Evolutionary conservation across 1,140 invertebrate species (phyloP), one percentile per base, ranked within the genome.

Genomic region (Sminthurinus signatus): DNA sequence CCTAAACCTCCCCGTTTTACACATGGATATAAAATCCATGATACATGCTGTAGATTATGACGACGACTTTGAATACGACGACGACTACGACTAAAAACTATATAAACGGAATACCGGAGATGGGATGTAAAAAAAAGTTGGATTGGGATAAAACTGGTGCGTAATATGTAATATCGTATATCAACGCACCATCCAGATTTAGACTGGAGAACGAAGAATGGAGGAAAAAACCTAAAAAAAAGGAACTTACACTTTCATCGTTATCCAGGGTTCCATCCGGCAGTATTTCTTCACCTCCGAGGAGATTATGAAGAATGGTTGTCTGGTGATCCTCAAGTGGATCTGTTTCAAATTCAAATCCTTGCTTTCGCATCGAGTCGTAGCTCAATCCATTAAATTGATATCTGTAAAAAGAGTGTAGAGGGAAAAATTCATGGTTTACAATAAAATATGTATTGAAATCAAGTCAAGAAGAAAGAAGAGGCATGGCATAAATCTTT

Each of bases 171-270:
- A n/a, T n/a, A n/a, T n/a, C n/a, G n/a, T n/a, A n/a, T n/a, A n/a
- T n/a, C n/a, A n/a, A n/a, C n/a, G n/a, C n/a, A n/a, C n/a, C n/a
- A n/a, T n/a, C n/a, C n/a, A n/a, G n/a, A n/a, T n/a, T n/a, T n/a
- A n/a, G n/a, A n/a, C n/a, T n/a, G n/a, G n/a, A n/a, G n/a, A n/a
- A n/a, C n/a, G n/a, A n/a, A n/a, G n/a, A n/a, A n/a, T n/a, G n/a
- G n/a, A n/a, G n/a, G n/a, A 50, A 23, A 12, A n/a, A 50, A 10
- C 15, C 8, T n/a, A 19, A n/a, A 19, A 14, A 42, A 42, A n/a
- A n/a, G n/a, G n/a, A n/a, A 54, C 43, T 32, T 60, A 73, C 73
- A 59, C 61, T 72, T 59, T 73, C 73, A 46, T 72, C 72, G 36
- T 65, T 66, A 36, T 71, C 68, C 15, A 73, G 50, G 23, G 66